phyloP scores from a whole-genome alignment of 2,888 invertebrate species.

The Chironomus tentans region DNA sequence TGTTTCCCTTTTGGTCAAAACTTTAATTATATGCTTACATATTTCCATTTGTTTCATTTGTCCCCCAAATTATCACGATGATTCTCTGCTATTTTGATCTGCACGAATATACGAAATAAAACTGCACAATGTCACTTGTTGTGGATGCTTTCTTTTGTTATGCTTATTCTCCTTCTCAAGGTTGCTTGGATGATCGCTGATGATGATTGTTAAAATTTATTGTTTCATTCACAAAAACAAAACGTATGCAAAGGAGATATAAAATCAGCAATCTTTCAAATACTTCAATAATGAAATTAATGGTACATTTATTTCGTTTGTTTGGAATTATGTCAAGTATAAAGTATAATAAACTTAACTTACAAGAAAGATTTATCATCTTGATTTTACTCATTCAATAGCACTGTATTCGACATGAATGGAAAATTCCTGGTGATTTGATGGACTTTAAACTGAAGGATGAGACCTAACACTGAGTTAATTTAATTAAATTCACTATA shows the following conservation, averaged over 20 bases:
- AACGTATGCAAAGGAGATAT: neutral
- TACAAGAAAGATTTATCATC: too few relatives aligned
- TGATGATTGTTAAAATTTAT: neutral
- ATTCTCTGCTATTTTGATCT: neutral
- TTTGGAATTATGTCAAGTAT: neutral
- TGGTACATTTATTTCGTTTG: neutral
- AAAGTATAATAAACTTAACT: neutral
- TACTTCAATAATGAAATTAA: neutral
- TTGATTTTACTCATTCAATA: too few relatives aligned
- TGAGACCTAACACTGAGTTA: too few relatives aligned
- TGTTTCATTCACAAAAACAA: neutral
- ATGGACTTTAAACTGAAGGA: too few relatives aligned
- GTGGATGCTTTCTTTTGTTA: neutral
- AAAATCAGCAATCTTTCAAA: neutral
- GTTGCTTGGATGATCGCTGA: neutral
- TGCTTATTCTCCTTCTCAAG: neutral
- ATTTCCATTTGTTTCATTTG: neutral
- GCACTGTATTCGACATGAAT: too few relatives aligned
- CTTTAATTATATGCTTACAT: neutral
- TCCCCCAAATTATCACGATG: neutral
- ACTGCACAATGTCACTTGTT: slow-evolving; percentile 3
- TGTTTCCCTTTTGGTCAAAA: neutral
- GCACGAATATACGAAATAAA: neutral
- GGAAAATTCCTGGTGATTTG: too few relatives aligned
- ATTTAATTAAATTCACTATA: too few relatives aligned